Percentiles rank a stretch among this genome's conserved stretches.
phyloP scores from a whole-genome alignment of 2,888 invertebrate species.

The Drosophila gaucha region DNA sequence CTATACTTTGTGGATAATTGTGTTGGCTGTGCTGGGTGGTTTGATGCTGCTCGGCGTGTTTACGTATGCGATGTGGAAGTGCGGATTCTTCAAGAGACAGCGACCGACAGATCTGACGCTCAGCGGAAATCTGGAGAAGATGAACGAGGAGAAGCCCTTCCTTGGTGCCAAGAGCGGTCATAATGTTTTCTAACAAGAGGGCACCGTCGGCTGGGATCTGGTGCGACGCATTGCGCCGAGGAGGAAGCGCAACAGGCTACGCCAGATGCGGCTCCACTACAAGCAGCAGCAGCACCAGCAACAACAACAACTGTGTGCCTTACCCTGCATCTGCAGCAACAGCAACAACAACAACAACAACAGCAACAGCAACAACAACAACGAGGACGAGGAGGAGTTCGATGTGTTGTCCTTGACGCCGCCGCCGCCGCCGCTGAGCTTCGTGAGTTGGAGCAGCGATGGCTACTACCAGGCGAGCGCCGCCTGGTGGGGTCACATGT shows the following conservation, averaged over 20 bases:
- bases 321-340: conserved; percentile 23
- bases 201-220: conserved; percentile 83
- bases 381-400: conserved; percentile 49
- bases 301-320: conserved; percentile 19
- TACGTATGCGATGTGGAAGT: conserved; percentile 93
- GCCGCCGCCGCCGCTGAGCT: conserved; percentile 67
- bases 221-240: conserved; percentile 67
- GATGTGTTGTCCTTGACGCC: conserved; percentile 65
- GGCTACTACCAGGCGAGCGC: conserved; percentile 68
- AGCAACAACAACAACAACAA: conserved; percentile 24
- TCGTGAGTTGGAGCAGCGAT: conserved; percentile 64
- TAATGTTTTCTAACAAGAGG: conserved; percentile 84
- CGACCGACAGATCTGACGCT: conserved; percentile 93
- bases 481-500: conserved; percentile 72
- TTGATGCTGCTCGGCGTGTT: conserved; percentile 92
- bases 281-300: conserved; percentile 2
- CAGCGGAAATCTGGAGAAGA: conserved; percentile 92
- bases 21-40: conserved; percentile 93
- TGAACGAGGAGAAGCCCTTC: conserved; percentile 89
- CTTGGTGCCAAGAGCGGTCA: conserved; percentile 74
- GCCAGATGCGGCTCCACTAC: conserved; percentile 33
- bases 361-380: conserved; percentile 42
- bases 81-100: conserved; percentile 95
- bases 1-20: conserved; percentile 94
- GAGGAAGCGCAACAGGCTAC: conserved; percentile 54